Base-by-base conservation (phyloP, 2,888 invertebrate species). In the Tetranychus piercei region DNA sequence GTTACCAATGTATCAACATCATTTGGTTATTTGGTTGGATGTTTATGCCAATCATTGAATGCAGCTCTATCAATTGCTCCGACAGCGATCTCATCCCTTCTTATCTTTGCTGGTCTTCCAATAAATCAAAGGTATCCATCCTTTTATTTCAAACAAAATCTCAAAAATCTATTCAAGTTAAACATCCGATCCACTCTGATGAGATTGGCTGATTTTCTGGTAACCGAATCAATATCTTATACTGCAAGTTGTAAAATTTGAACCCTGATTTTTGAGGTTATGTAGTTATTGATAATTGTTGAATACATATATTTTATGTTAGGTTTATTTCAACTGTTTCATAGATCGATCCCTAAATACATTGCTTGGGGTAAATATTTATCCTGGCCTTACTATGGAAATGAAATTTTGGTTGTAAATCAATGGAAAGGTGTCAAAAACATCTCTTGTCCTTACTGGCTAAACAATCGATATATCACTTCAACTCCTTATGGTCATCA, bases 31-130 rank as follows among this genome's bases (percentile, higher is more conserved):
- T 84, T 94, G 79, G 89, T 95, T 81, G 94, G 95, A 0, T 92
- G 94, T 79, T 84, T 89, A 0, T 90, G 92, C 79, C 88, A 87
- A 76, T 89, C 88, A 76, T 87, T 91, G 5, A 89, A 90, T 71
- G 90, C 94, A 87, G 94, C 95, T 0, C 85, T 94, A 1, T 90
- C 94, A 0, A 86, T 96, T 74, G 92, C 93, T 0, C 93, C 95
- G 1, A 92, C 95, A 6, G 86, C 94, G 76, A 89, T 95, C 78
- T 91, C 95, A 76, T 95, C 96, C 0, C 90, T 95, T 82, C 86
- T 96, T 83, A 84, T 97, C 22, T 96, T 97, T 82, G 95, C 95
- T 76, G 96, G 96, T 70, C 94, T 93, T 85, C 94, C 94, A 84
- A 85, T 96, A 70, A 95, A 95, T 82, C 55, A 55, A 55, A 55